Evolutionary conservation across 2,888 invertebrate genomes (phyloP), one percentile per base, ranked within the genome.

Genomic region (Periphyllus acericola): DNA sequence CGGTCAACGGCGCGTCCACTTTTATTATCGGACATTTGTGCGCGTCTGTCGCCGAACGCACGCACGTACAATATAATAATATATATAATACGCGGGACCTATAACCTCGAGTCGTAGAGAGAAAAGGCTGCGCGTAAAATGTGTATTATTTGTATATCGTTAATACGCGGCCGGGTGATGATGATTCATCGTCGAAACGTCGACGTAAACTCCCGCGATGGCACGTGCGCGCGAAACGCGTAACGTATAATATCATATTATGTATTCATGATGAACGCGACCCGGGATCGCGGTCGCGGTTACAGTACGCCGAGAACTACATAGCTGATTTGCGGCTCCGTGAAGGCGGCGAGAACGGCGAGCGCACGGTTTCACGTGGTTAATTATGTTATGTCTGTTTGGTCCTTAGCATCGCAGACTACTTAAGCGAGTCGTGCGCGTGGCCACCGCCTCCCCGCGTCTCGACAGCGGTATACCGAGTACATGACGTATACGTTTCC

Each of bases 21-120:
- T 29, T 68, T 68, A 68, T 68, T 68, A 29, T 29, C n/a, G 66
- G 66, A 66, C 66, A n/a, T 66, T n/a, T 66, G 66, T 66, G 66
- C 66, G 66, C 29, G 25, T 66, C 66, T 66, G 66, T 66, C 66
- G n/a, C 66, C 66, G 66, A 66, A 60, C 19, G 21, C n/a, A 25
- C 25, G 9, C 25, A 9, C 46, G 11, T 14, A 46, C 46, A 14
- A 46, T 46, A 46, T 11, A 2, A 46, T 46, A 46, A 46, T 46
- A 46, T 36, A 6, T 36, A 36, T 36, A 36, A 36, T 36, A 36
- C 36, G 36, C 6, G 46, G 14, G 11, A 46, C 46, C 46, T 46
- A 46, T 46, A 46, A 46, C 46, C 46, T 46, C 46, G 9, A 46
- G 60, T 60, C 3, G 25, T 60, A 60, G 60, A 60, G 60, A 25